Evolutionary conservation across 2,113 vertebrate species (phyloP).

Genomic region (Xenotilapia leptura): DNA sequence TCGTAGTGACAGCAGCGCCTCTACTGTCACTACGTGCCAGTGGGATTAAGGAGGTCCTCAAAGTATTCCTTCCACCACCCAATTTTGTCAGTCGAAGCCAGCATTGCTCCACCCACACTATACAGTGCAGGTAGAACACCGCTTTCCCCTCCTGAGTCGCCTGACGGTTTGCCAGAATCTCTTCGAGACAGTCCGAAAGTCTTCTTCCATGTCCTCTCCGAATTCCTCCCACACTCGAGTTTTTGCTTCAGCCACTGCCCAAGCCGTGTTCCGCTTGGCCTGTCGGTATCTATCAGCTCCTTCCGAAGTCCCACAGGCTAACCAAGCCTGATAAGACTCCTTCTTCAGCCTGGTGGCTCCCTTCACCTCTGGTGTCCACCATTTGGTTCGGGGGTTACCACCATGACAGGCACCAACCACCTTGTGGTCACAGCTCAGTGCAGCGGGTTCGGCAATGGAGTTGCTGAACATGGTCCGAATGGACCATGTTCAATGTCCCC

Average conservation of each 20-base stretch:
- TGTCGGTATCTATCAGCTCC: neutral
- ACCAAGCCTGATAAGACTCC: neutral
- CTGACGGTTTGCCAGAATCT: neutral
- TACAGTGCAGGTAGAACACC: neutral
- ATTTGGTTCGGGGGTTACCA: neutral
- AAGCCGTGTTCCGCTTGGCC: neutral
- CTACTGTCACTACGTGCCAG: neutral
- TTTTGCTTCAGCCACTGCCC: neutral
- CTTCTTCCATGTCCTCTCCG: neutral
- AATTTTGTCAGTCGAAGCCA: neutral
- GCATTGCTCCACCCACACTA: neutral
- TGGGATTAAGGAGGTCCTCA: neutral
- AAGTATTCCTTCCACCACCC: neutral
- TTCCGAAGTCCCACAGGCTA: neutral
- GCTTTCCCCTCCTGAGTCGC: conserved; percentile 12
- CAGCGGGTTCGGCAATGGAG: neutral
- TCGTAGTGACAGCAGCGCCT: neutral
- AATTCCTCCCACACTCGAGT: neutral
- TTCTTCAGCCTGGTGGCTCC: neutral
- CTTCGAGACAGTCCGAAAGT: neutral
- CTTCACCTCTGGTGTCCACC: neutral
- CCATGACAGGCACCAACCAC: neutral
- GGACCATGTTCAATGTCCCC: neutral
- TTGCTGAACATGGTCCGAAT: neutral
- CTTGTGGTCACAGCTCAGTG: neutral